phyloP scores from a whole-genome alignment of 2,797 vertebrate species.

The Leptoclinus maculatus region DNA sequence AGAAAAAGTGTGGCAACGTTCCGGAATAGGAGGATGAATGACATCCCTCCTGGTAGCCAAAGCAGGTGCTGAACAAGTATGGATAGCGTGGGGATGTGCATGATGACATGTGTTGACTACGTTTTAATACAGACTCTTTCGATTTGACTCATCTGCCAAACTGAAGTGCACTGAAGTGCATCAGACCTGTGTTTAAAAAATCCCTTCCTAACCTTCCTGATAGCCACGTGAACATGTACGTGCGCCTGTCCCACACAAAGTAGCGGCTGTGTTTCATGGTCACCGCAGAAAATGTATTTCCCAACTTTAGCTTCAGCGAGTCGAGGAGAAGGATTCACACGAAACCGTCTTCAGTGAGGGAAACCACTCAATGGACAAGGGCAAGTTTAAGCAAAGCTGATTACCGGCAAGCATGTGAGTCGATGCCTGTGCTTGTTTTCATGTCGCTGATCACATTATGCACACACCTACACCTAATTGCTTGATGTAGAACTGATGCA shows the following conservation, averaged over 20 bases:
- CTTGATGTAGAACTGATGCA: no score
- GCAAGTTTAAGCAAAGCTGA: neutral
- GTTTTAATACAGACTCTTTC: neutral
- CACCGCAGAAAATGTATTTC: neutral
- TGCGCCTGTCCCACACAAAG: neutral
- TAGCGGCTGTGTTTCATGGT: neutral
- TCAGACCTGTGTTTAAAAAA: slow-evolving; percentile 13
- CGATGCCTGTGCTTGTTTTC: neutral
- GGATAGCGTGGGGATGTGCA: neutral
- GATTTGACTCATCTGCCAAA: slow-evolving; percentile 1
- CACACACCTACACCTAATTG: neutral
- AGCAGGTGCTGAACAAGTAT: neutral
- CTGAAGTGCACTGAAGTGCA: neutral
- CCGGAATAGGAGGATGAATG: neutral
- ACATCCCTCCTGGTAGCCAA: neutral
- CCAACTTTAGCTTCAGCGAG: neutral
- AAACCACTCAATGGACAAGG: slow-evolving; percentile 34
- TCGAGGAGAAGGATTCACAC: slow-evolving; percentile 24
- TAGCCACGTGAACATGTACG: neutral
- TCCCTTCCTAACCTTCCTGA: neutral
- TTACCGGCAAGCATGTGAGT: slow-evolving; percentile 33
- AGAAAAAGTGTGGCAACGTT: neutral
- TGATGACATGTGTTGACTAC: neutral
- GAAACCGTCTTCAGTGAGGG: slow-evolving; percentile 29
- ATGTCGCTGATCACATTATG: neutral